These are phyloP conservation scores for Sinotaia quadrata DNA, from an alignment of 2,888 invertebrate species.

Conservation along the genomic window DNA sequence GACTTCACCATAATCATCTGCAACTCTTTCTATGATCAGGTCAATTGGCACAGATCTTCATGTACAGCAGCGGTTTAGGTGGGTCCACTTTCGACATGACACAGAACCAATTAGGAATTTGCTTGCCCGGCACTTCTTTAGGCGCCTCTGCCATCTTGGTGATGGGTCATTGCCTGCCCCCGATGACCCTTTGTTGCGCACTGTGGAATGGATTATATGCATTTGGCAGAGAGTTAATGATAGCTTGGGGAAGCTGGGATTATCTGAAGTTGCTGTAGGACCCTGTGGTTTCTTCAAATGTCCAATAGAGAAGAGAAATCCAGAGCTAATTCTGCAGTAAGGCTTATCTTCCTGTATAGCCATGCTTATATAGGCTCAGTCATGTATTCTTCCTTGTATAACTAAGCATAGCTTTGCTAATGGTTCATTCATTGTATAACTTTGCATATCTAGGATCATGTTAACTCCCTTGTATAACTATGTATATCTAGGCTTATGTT, in stretches of 20 bases:
- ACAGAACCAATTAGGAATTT: conserved; percentile 65
- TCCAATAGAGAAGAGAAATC: conserved; percentile 62
- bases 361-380: too few species aligned
- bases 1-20: too few species aligned
- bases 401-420: too few species aligned
- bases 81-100: conserved; percentile 69
- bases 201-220: conserved; percentile 68
- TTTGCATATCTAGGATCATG: too few species aligned
- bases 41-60: conserved; percentile 65
- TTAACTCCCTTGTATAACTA: too few species aligned
- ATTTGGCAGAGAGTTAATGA: conserved; percentile 70
- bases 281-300: conserved; percentile 66
- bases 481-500: too few species aligned
- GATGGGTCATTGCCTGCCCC: conserved; percentile 52
- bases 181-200: conserved; percentile 55
- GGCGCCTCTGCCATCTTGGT: conserved; percentile 60
- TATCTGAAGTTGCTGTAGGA: conserved; percentile 66
- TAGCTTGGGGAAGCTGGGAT: conserved; percentile 65
- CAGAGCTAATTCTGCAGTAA: conserved; percentile 60
- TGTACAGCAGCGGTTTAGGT: conserved; percentile 68
- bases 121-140: conserved; percentile 64
- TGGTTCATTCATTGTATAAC: too few species aligned
- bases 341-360: conserved; percentile 21
- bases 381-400: too few species aligned
- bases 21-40: conserved; percentile 44